Conservation (phyloP, 2,797 vertebrate genomes). For the Tiaroga cobitis region DNA sequence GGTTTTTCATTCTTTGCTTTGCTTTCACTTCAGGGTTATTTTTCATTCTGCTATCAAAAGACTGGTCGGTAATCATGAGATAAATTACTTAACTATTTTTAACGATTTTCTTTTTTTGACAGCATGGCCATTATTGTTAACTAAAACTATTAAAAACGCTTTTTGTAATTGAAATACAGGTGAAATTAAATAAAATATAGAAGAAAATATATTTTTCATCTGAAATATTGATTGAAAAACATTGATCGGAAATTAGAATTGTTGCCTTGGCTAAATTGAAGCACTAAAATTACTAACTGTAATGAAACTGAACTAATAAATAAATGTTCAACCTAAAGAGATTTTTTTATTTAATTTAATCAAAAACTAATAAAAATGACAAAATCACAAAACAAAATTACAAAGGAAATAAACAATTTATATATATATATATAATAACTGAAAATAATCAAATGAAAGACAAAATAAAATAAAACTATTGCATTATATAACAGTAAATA, state of each 20-base stretch:
- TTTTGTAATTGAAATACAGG: too few relatives aligned
- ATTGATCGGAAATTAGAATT: not conserved
- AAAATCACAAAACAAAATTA: not conserved
- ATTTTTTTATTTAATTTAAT: not conserved
- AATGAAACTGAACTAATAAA: not conserved
- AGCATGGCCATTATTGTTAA: not conserved
- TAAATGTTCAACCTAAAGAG: not conserved
- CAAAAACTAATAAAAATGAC: not conserved
- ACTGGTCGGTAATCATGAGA: not conserved
- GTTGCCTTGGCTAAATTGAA: not conserved
- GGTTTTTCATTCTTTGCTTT: not conserved
- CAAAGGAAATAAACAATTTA: not conserved
- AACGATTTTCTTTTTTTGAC: constrained; percentile 32
- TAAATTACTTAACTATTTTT: not conserved
- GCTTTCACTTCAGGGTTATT: not conserved
- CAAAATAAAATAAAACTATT: not conserved
- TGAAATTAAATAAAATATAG: not conserved
- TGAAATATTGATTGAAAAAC: not conserved
- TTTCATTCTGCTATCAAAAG: not conserved
- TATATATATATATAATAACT: too few relatives aligned
- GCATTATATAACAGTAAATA: not conserved
- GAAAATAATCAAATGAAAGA: not conserved
- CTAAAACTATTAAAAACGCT: too few relatives aligned
- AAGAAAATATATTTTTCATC: not conserved
- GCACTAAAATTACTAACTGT: not conserved